Conservation (phyloP, 2,888 invertebrate genomes). For the Parnassius mnemosyne region DNA sequence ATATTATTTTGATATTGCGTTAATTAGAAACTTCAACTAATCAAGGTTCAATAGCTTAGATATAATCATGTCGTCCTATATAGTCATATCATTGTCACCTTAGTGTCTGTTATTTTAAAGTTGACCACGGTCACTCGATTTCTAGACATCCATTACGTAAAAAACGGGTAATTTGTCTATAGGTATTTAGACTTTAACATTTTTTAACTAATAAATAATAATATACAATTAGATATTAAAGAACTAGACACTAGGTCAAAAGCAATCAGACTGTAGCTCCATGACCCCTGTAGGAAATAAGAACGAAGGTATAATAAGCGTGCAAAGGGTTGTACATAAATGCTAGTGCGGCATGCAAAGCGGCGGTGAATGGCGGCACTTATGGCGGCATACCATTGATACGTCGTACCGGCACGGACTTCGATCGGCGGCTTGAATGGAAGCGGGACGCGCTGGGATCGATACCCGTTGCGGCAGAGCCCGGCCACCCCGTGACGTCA, state of each 20-base stretch:
- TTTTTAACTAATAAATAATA: too few species aligned
- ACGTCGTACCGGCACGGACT: constrained; percentile 32
- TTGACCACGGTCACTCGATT: too few species aligned
- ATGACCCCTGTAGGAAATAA: not conserved
- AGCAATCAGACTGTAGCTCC: not conserved
- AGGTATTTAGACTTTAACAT: too few species aligned
- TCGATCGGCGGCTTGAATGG: constrained; percentile 46
- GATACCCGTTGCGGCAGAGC: constrained; percentile 47
- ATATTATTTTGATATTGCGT: too few species aligned
- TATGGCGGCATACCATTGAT: constrained; percentile 32
- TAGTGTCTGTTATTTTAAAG: too few species aligned
- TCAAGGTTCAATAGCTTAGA: too few species aligned
- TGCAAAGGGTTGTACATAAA: constrained; percentile 27
- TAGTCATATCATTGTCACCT: too few species aligned
- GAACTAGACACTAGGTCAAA: not conserved
- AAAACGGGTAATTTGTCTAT: too few species aligned
- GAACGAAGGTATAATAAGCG: constrained; percentile 14
- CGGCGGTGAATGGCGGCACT: constrained; percentile 25
- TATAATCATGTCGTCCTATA: too few species aligned
- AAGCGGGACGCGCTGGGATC: constrained; percentile 40
- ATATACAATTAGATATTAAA: not conserved
- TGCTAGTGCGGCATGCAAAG: constrained; percentile 5
- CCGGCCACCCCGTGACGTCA: constrained; percentile 51
- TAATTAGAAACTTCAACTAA: too few species aligned
- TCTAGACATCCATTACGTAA: too few species aligned